Conservation (phyloP, 2,888 invertebrate species). For the Drosophila formosana region DNA sequence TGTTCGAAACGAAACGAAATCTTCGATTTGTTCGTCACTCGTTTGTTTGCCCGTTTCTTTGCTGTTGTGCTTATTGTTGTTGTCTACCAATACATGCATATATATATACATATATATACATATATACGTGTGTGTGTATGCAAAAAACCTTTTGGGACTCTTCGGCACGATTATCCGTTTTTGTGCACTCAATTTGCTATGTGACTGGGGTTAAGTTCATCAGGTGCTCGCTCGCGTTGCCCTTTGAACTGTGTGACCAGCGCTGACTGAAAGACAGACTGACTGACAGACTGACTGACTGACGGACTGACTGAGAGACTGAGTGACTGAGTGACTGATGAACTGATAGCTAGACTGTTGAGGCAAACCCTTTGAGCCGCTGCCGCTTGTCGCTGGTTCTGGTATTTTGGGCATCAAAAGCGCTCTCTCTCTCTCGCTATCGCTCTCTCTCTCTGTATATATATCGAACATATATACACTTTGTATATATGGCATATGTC, state of each 20-base stretch:
- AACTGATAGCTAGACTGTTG: constrained; percentile 4
- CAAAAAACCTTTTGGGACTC: constrained; percentile 56
- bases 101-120: too few relatives aligned
- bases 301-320: constrained; percentile 7
- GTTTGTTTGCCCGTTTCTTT: constrained; percentile 11
- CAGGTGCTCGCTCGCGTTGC: constrained; percentile 55
- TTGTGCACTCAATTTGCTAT: constrained; percentile 68
- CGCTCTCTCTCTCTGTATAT: not conserved
- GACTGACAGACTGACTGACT: constrained; percentile 23
- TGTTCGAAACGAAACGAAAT: constrained; percentile 31
- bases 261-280: constrained; percentile 26
- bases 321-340: constrained; percentile 4
- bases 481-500: constrained; percentile 43
- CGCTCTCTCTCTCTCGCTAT: too few relatives aligned
- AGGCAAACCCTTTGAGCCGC: constrained; percentile 47
- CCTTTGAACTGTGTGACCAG: constrained; percentile 54
- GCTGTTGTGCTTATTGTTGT: not conserved
- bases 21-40: constrained; percentile 41
- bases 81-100: not conserved
- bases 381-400: not conserved
- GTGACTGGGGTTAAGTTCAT: constrained; percentile 44
- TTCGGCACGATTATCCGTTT: constrained; percentile 70
- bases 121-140: not conserved
- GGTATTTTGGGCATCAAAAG: too few relatives aligned
- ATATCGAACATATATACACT: constrained; percentile 7